A percentile compares a stretch with the other conserved stretches of the same genome.
Conservation (phyloP, 2,797 vertebrate species). For the Cirrhinus mrigala region DNA sequence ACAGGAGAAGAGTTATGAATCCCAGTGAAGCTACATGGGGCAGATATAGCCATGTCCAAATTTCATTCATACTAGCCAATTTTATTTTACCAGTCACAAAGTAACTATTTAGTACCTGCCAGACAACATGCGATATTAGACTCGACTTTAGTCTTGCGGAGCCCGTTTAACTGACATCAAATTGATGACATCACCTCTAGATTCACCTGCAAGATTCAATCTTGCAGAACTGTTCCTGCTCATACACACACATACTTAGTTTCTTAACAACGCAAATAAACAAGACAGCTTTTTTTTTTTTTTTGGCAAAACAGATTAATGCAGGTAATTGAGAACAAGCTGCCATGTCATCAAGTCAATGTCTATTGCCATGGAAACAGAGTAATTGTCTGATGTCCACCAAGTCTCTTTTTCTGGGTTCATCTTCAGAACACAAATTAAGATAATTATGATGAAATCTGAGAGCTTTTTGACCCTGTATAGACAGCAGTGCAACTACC, state of each 20-base stretch:
- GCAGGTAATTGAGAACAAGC: slow-evolving; percentile 25
- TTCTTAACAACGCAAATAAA: background rate
- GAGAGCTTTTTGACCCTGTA: too few relatives aligned
- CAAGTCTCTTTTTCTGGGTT: slow-evolving; percentile 9
- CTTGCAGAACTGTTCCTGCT: background rate
- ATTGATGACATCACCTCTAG: slow-evolving; percentile 17
- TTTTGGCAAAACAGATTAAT: slow-evolving; percentile 24
- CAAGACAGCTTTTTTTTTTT: background rate
- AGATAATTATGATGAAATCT: too few relatives aligned
- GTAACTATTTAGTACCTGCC: background rate
- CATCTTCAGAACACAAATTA: too few relatives aligned
- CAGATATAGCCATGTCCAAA: background rate
- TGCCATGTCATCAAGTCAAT: slow-evolving; percentile 22
- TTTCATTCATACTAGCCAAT: background rate
- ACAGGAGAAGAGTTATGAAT: background rate
- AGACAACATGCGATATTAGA: background rate
- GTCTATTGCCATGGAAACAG: slow-evolving; percentile 47
- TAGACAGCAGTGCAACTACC: too few relatives aligned
- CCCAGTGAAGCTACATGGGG: background rate
- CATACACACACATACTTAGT: background rate
- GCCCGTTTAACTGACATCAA: slow-evolving; percentile 23
- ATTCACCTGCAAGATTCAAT: slow-evolving; percentile 17
- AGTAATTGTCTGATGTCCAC: slow-evolving; percentile 25
- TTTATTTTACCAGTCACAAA: background rate
- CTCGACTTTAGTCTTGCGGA: background rate